These are phyloP conservation scores for Perizoma flavofasciatum DNA, from an alignment of 2,888 invertebrate genomes.

Conservation along the genomic window DNA sequence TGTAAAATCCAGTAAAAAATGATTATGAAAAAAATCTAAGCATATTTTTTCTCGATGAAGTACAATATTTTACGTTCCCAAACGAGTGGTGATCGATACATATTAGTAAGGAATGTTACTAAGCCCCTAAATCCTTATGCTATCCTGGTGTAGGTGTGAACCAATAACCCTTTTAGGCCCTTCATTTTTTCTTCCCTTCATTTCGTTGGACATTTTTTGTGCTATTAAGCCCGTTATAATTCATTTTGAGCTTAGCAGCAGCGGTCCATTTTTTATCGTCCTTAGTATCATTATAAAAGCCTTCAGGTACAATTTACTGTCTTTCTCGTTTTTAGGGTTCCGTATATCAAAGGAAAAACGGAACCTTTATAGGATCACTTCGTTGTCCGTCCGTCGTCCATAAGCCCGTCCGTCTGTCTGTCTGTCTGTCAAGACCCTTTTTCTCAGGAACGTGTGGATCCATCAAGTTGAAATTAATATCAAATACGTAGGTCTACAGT, in stretches of 20 bases:
- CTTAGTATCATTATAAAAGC: slow-evolving; percentile 16
- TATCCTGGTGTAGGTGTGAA: slow-evolving; percentile 48
- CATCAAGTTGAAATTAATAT: too few species aligned
- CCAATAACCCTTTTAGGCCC: slow-evolving; percentile 36
- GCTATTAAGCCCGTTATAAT: slow-evolving; percentile 16
- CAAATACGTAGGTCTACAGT: too few species aligned
- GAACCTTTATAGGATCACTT: too few species aligned
- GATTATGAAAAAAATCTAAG: too few species aligned
- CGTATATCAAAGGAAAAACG: too few species aligned
- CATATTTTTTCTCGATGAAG: too few species aligned
- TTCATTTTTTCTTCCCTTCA: too few species aligned
- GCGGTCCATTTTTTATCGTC: slow-evolving; percentile 26
- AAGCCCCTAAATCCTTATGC: slow-evolving; percentile 31
- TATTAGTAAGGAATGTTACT: background rate
- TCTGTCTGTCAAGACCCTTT: too few species aligned
- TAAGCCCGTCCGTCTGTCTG: too few species aligned
- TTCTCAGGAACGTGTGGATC: too few species aligned
- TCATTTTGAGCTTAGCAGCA: slow-evolving; percentile 21
- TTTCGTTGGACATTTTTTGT: slow-evolving; percentile 24
- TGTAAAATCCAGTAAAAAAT: too few species aligned
- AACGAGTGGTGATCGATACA: background rate
- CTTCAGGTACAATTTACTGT: slow-evolving; percentile 1
- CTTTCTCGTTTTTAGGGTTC: slow-evolving; percentile 7
- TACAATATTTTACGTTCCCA: background rate
- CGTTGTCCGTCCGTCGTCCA: too few species aligned